Percentiles rank a stretch among this genome's conserved stretches.
Conservation (phyloP, 2,888 invertebrate species). For the Sarcophaga variegata region DNA sequence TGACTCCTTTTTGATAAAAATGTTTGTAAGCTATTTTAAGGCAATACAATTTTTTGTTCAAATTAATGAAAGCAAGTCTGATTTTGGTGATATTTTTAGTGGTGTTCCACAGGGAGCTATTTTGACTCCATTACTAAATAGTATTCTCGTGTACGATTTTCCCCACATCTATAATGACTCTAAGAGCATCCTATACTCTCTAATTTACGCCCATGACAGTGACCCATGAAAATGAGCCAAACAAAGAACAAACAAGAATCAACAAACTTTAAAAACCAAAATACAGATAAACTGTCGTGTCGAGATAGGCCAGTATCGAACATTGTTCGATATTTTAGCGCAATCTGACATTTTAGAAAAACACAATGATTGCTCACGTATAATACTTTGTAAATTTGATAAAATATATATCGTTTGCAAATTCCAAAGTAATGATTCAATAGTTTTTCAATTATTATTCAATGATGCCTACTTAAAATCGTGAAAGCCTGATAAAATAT, state of each 20-base stretch:
- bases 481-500: slow-evolving; percentile 4
- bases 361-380: too few relatives aligned
- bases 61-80: slow-evolving; percentile 34
- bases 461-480: background rate
- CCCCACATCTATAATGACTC: slow-evolving; percentile 15
- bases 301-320: too few relatives aligned
- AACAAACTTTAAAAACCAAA: too few relatives aligned
- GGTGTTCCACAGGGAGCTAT: slow-evolving; percentile 22
- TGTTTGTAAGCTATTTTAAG: too few relatives aligned
- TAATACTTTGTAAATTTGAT: too few relatives aligned
- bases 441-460: background rate
- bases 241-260: too few relatives aligned
- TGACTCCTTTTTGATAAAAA: background rate
- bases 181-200: slow-evolving; percentile 47
- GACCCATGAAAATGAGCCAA: background rate
- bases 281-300: too few relatives aligned
- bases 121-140: slow-evolving; percentile 40
- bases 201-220: slow-evolving; percentile 25
- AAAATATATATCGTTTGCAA: slow-evolving; percentile 4
- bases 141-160: slow-evolving; percentile 58
- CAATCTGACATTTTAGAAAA: too few relatives aligned
- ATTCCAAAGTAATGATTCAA: background rate
- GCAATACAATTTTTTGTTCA: slow-evolving; percentile 42
- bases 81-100: slow-evolving; percentile 3
- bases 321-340: too few relatives aligned